These are phyloP conservation scores for Gnatocerus cornutus DNA, from an alignment of 2,888 invertebrate genomes.

Conservation along the genomic window DNA sequence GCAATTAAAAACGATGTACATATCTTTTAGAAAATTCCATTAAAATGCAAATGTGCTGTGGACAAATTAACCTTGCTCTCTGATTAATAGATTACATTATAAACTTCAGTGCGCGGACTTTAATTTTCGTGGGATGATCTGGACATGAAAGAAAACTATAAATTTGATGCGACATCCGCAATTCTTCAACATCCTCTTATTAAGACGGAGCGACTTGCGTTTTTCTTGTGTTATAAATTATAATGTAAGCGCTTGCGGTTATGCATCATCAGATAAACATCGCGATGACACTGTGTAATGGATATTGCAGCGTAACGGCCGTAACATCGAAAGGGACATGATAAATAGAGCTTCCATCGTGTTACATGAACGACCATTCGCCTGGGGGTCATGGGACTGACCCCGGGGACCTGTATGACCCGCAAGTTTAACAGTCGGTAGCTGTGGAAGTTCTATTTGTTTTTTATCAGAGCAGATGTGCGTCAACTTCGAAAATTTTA, in stretches of 20 bases:
- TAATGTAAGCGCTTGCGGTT: slow-evolving; percentile 28
- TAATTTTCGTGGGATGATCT: slow-evolving; percentile 11
- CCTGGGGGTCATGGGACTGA: slow-evolving; percentile 39
- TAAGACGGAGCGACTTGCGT: neutral
- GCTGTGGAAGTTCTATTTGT: slow-evolving; percentile 12
- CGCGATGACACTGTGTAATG: slow-evolving; percentile 48
- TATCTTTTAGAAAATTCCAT: neutral
- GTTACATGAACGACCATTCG: slow-evolving; percentile 38
- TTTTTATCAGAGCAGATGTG: neutral
- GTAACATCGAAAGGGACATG: slow-evolving; percentile 45
- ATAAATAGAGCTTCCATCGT: slow-evolving; percentile 46
- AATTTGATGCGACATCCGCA: neutral
- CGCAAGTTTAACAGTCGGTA: slow-evolving; percentile 30
- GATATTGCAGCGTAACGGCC: slow-evolving; percentile 47
- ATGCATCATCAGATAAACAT: slow-evolving; percentile 48
- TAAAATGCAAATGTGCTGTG: slow-evolving; percentile 23
- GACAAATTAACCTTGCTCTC: slow-evolving; percentile 11
- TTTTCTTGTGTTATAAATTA: slow-evolving; percentile 20
- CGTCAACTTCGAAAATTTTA: too few relatives aligned
- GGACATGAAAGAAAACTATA: slow-evolving; percentile 3
- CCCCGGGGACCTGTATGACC: slow-evolving; percentile 35
- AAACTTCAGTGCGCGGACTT: neutral
- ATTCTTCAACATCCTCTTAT: slow-evolving; percentile 9
- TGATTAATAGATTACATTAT: slow-evolving; percentile 6
- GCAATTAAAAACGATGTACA: too few relatives aligned